Evolutionary conservation across 2,113 vertebrate genomes (phyloP).

Genomic region (Dicaeum eximium): DNA sequence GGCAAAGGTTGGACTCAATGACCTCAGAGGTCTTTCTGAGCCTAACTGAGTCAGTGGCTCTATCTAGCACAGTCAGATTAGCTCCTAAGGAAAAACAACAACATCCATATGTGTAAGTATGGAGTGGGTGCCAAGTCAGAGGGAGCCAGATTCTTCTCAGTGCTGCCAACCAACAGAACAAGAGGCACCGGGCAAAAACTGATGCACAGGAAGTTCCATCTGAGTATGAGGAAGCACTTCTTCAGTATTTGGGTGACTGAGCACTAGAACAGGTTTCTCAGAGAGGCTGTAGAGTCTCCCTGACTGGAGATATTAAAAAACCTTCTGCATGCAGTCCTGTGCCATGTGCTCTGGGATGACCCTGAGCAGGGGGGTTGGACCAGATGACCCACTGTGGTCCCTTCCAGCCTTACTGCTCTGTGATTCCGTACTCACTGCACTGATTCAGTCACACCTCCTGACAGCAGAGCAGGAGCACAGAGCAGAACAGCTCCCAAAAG

Average conservation of each 20-base stretch:
- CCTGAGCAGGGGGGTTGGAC: not conserved
- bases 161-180: not conserved
- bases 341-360: not conserved
- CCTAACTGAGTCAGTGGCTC: not conserved
- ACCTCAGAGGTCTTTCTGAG: not conserved
- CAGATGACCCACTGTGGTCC: not conserved
- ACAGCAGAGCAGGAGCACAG: not conserved
- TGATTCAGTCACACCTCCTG: not conserved
- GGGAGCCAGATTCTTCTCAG: not conserved
- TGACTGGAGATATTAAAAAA: not conserved
- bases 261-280: not conserved
- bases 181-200: not conserved
- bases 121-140: not conserved
- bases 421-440: not conserved
- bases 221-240: not conserved
- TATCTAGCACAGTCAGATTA: not conserved
- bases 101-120: not conserved
- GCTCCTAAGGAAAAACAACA: not conserved
- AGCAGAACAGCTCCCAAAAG: not conserved
- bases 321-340: rapidly evolving
- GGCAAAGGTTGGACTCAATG: not conserved
- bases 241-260: not conserved
- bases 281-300: not conserved
- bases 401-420: not conserved
- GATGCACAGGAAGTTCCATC: not conserved